A percentile compares a stretch with the other conserved stretches of the same genome.
phyloP scores from a whole-genome alignment of 2,888 invertebrate species.

The Aphodius sticticus region DNA sequence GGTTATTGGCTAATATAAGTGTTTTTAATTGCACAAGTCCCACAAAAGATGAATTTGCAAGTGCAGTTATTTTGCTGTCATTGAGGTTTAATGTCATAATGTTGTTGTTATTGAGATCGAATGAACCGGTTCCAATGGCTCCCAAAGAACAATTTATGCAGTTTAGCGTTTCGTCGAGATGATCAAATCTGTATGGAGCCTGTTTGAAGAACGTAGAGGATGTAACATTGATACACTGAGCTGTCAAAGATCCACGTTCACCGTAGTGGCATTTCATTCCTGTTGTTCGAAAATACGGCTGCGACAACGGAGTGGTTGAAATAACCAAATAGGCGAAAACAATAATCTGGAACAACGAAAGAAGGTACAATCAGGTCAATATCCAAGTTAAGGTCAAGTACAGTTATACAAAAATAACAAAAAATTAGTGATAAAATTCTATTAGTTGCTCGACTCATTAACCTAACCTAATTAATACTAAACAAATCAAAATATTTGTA shows the following conservation, averaged over 20 bases:
- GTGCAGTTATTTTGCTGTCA: constrained; percentile 48
- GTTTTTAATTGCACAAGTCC: constrained; percentile 55
- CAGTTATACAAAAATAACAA: background rate
- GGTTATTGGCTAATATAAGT: constrained; percentile 51
- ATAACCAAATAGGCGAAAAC: background rate
- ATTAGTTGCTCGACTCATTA: too few relatives aligned
- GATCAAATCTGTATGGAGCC: constrained; percentile 57
- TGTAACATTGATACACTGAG: constrained; percentile 56
- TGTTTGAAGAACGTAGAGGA: constrained; percentile 51
- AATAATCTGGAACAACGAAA: background rate
- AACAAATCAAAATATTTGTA: too few relatives aligned
- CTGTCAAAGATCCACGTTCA: constrained; percentile 57
- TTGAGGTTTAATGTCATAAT: constrained; percentile 52
- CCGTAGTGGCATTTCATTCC: constrained; percentile 55
- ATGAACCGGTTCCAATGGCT: constrained; percentile 51
- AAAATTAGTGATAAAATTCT: background rate
- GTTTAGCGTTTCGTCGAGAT: constrained; percentile 55
- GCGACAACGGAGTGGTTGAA: background rate
- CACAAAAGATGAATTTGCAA: constrained; percentile 53
- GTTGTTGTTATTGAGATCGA: constrained; percentile 57
- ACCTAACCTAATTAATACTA: too few relatives aligned
- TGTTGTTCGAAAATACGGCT: background rate
- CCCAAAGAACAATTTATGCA: constrained; percentile 54
- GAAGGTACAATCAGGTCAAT: background rate
- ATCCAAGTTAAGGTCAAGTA: background rate